phyloP scores from a whole-genome alignment of 2,797 vertebrate genomes.

The Poliocrania exsul region DNA sequence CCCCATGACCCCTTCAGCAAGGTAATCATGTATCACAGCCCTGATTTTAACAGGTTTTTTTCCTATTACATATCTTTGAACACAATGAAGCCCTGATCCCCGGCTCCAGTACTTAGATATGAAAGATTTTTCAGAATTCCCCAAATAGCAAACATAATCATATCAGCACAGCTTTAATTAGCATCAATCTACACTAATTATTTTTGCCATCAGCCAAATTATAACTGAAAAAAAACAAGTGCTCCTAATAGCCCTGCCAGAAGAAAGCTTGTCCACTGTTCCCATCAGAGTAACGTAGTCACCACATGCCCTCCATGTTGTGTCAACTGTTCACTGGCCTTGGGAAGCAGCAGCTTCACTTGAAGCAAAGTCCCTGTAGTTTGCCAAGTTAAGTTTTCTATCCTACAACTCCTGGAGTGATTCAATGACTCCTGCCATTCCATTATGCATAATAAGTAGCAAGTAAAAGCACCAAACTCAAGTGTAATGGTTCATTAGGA shows the following conservation, averaged over 20 bases:
- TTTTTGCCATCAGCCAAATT: slow-evolving; percentile 33
- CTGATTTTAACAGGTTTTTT: not conserved
- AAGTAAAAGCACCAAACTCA: slow-evolving; percentile 19
- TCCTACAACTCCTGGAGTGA: not conserved
- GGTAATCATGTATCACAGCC: not conserved
- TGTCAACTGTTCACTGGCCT: slow-evolving; percentile 9
- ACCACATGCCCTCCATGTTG: slow-evolving; percentile 63
- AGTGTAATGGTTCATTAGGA: slow-evolving; percentile 36
- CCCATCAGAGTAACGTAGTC: not conserved
- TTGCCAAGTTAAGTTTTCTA: not conserved
- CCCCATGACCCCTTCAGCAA: not conserved
- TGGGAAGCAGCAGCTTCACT: not conserved
- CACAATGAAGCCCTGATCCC: not conserved
- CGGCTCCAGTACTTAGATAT: not conserved
- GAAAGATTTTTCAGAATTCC: slow-evolving; percentile 26
- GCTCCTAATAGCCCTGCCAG: not conserved
- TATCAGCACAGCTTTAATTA: slow-evolving; percentile 49
- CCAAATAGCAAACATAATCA: slow-evolving; percentile 39
- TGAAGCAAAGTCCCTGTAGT: not conserved
- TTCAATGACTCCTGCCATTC: not conserved
- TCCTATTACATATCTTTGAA: not conserved
- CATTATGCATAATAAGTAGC: not conserved
- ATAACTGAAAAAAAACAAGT: not conserved
- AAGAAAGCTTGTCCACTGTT: not conserved
- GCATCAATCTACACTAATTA: slow-evolving; percentile 30